Conservation (phyloP, 1,140 invertebrate species). For the Propsilocerus akamusi region DNA sequence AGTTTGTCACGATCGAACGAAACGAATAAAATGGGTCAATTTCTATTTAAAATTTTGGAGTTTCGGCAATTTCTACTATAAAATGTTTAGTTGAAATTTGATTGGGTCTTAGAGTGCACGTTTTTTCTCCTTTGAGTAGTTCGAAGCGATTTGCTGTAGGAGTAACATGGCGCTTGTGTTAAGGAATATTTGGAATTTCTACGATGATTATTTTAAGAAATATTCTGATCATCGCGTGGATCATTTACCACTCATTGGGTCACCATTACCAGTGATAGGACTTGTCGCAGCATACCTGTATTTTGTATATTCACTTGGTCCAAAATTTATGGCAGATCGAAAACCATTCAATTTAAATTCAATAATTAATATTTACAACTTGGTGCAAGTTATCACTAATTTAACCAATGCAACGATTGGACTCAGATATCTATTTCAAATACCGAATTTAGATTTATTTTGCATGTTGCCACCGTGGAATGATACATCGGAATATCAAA, state of each 20-base stretch:
- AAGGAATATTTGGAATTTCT: no score
- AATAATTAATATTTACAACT: slow-evolving; percentile 55
- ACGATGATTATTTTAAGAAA: no score
- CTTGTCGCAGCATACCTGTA: slow-evolving; percentile 44
- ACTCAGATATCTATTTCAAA: neutral
- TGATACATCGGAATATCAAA: slow-evolving; percentile 24
- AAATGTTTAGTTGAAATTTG: no score
- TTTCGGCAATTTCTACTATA: no score
- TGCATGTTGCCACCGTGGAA: slow-evolving; percentile 35
- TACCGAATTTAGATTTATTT: slow-evolving; percentile 39
- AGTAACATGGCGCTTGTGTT: no score
- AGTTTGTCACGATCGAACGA: no score
- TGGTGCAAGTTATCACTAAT: slow-evolving; percentile 49
- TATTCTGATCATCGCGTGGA: slow-evolving; percentile 19
- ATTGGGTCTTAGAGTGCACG: no score
- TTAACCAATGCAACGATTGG: slow-evolving; percentile 29
- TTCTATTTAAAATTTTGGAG: no score
- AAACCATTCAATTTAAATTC: slow-evolving; percentile 46
- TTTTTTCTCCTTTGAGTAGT: no score
- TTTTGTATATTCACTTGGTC: slow-evolving; percentile 35
- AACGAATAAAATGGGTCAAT: no score
- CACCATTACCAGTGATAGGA: slow-evolving; percentile 28
- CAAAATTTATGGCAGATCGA: slow-evolving; percentile 52
- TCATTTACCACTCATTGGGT: slow-evolving; percentile 22
- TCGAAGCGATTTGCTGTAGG: no score